Conservation (phyloP, 2,113 vertebrate genomes). For the Rhinolophus ferrumequinum region DNA sequence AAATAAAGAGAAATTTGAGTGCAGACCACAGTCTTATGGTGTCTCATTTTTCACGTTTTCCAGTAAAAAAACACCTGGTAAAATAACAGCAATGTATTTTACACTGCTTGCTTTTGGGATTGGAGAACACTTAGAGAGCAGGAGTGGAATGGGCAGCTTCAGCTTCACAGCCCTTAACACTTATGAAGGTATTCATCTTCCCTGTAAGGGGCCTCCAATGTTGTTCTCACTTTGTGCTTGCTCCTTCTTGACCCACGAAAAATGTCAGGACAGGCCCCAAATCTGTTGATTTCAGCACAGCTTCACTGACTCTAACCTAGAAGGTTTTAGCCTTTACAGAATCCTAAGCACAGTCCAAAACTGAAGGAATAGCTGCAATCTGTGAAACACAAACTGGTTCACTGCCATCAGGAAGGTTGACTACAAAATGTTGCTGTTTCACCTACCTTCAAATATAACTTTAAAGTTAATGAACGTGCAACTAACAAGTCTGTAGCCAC, state of each 20-base stretch:
- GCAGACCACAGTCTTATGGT: not conserved
- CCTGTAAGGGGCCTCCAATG: not conserved
- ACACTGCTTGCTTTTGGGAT: not conserved
- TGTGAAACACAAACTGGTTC: slow-evolving; percentile 20
- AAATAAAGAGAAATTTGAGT: slow-evolving; percentile 42
- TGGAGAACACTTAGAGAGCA: not conserved
- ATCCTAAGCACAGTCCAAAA: slow-evolving; percentile 40
- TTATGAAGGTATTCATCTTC: not conserved
- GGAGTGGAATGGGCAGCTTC: not conserved
- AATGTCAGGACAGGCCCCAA: not conserved
- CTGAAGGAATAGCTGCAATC: not conserved
- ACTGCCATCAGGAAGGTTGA: not conserved
- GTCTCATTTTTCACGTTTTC: slow-evolving; percentile 37
- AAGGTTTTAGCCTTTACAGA: not conserved
- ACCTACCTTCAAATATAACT: not conserved
- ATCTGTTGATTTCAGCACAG: not conserved
- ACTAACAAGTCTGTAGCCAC: not conserved
- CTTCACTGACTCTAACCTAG: not conserved
- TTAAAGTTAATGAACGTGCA: not conserved
- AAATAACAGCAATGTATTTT: slow-evolving; percentile 3
- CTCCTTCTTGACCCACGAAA: slow-evolving; percentile 18
- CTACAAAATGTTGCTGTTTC: slow-evolving; percentile 14
- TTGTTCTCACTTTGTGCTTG: not conserved
- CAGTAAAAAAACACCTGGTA: slow-evolving; percentile 6
- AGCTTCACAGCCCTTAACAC: not conserved